Base-by-base conservation (phyloP, 2,888 invertebrate genomes). In the Drosophila nr. medialis region DNA sequence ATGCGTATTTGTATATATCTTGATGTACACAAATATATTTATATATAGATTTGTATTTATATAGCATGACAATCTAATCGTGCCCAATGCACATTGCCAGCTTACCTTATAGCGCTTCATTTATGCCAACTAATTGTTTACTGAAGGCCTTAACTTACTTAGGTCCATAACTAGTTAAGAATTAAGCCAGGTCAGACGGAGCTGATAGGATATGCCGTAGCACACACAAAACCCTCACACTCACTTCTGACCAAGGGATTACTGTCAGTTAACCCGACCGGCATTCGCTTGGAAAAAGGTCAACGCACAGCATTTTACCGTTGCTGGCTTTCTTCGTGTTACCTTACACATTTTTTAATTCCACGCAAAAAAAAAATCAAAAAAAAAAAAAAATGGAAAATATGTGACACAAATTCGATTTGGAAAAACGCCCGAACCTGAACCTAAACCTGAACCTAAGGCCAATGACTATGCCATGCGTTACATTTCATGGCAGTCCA, bases 271-370 rank as follows among this genome's bases (percentile, higher is more conserved):
- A 72, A 72, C 72, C 71, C 73, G 55, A 48, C 51, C 59, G 80
- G 55, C 84, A 81, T 68, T 84, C 83, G 83, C 69, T 69, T 73
- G 83, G 84, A 83, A 83, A 83, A 83, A 83, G 83, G 83, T 83
- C 83, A 83, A 79, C 81, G 83, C 81, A 84, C 83, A 83, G 68
- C 65, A 75, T 50, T 81, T 70, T 62, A 62, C 67, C 69, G 68
- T 60, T 24, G 45, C 45, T 24, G 24, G 21, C 45, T 15, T 45
- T 45, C 45, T 45, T 67, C 64, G 49, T 62, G 50, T 48, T 64
- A 65, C 68, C 56, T 72, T 66, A 15, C 21, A 32, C 58, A 69
- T 51, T 54, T 36, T 61, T 59, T 72, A 69, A 70, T 70, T 45
- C 7, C 58, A 62, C 38, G 40, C 51, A 38, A 56, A 45, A 51